Evolutionary conservation across 2,888 invertebrate genomes (phyloP).

Genomic region (Apotomis betuletana): DNA sequence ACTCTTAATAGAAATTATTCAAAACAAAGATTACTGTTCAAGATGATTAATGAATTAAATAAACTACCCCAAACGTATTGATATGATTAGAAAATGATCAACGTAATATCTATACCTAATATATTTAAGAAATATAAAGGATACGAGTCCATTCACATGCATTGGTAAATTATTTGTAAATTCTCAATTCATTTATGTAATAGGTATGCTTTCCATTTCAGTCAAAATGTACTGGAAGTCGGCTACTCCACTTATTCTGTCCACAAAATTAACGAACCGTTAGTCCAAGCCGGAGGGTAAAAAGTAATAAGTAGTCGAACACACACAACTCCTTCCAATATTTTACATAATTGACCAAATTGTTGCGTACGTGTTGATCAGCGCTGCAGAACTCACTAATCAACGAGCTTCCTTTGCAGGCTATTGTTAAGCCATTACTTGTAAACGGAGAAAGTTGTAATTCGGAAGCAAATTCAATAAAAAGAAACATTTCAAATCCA

Average conservation of each 20-base stretch:
- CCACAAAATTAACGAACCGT: conserved; percentile 64
- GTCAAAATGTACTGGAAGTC: neutral
- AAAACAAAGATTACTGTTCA: too few relatives aligned
- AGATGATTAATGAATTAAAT: too few relatives aligned
- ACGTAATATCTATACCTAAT: too few relatives aligned
- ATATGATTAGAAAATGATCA: too few relatives aligned
- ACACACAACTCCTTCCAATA: conserved; percentile 69
- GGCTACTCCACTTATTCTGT: conserved; percentile 55
- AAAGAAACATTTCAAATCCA: conserved; percentile 54
- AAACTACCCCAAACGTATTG: too few relatives aligned
- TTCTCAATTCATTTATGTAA: too few relatives aligned
- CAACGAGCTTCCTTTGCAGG: conserved; percentile 55
- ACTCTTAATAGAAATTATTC: too few relatives aligned
- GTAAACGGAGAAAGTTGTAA: conserved; percentile 52
- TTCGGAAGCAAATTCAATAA: conserved; percentile 54
- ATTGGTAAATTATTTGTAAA: too few relatives aligned
- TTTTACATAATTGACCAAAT: conserved; percentile 73
- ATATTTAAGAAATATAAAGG: too few relatives aligned
- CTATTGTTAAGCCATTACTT: conserved; percentile 58
- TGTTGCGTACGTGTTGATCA: conserved; percentile 69
- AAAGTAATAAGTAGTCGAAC: conserved; percentile 75
- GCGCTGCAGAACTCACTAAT: conserved; percentile 57
- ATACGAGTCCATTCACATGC: too few relatives aligned
- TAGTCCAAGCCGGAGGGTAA: conserved; percentile 66
- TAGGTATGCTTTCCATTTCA: too few relatives aligned